Conservation (phyloP, 2,888 invertebrate genomes). For the Perdita meconis region DNA sequence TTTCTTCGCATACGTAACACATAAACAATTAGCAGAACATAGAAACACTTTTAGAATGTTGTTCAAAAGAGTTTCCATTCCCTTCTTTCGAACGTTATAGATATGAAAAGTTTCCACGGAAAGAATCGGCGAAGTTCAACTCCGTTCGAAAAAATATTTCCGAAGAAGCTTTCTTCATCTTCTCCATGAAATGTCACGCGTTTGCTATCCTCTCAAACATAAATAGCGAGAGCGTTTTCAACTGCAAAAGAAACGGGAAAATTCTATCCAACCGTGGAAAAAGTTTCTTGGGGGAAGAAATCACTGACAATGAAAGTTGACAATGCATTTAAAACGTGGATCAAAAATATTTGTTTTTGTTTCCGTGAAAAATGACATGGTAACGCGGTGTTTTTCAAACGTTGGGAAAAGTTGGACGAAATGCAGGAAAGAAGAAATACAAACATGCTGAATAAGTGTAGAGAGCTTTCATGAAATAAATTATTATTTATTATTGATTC, state of each 20-base stretch:
- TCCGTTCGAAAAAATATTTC: constrained; percentile 9
- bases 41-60: background rate
- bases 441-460: no score
- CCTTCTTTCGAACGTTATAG: background rate
- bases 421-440: no score
- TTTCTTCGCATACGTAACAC: background rate
- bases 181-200: background rate
- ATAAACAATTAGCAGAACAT: background rate
- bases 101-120: background rate
- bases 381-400: no score
- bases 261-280: background rate
- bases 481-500: no score
- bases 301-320: constrained; percentile 5
- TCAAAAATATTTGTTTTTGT: constrained; percentile 15
- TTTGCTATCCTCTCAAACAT: background rate
- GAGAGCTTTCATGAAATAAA: no score
- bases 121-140: background rate
- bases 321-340: constrained; percentile 19
- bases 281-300: background rate
- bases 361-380: constrained; percentile 5
- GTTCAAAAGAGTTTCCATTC: background rate
- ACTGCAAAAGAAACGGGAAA: background rate
- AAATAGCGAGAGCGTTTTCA: background rate
- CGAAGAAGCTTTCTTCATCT: background rate
- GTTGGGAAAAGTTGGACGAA: no score